Conservation (phyloP, 2,797 vertebrate species). For the Adrianichthys oophorus region DNA sequence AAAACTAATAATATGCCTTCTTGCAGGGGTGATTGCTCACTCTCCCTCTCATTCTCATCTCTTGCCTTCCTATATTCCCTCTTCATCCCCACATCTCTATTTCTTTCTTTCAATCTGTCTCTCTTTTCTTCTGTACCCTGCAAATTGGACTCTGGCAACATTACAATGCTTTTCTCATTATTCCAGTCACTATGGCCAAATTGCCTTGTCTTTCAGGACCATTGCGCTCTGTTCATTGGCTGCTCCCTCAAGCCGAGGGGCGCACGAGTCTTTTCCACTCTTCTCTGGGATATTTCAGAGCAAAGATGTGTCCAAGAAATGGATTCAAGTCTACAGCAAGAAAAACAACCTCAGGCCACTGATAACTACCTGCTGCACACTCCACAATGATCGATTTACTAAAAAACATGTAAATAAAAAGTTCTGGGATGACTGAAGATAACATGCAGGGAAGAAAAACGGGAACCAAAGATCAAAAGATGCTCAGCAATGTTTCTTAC, state of each 20-base stretch:
- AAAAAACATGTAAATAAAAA: slow-evolving; percentile 32
- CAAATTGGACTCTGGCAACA: slow-evolving; percentile 71
- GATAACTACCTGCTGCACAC: slow-evolving; percentile 27
- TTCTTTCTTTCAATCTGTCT: slow-evolving; percentile 26
- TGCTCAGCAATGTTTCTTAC: neutral
- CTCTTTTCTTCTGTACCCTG: slow-evolving; percentile 31
- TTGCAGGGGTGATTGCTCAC: slow-evolving; percentile 58
- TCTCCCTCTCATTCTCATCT: slow-evolving; percentile 21
- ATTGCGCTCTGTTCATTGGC: slow-evolving; percentile 71
- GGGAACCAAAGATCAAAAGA: neutral
- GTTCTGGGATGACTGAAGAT: slow-evolving; percentile 12
- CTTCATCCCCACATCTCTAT: slow-evolving; percentile 31
- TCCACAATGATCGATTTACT: slow-evolving; percentile 30
- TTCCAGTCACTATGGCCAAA: slow-evolving; percentile 73
- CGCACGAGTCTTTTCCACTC: slow-evolving; percentile 43
- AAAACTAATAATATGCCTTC: slow-evolving; percentile 55
- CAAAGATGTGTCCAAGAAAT: slow-evolving; percentile 59
- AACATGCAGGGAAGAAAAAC: slow-evolving; percentile 5
- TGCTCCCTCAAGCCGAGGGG: slow-evolving; percentile 53
- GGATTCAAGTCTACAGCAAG: slow-evolving; percentile 48
- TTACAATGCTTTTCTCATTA: slow-evolving; percentile 79
- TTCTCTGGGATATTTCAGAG: slow-evolving; percentile 39
- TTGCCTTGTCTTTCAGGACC: slow-evolving; percentile 82
- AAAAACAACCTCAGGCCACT: slow-evolving; percentile 36
- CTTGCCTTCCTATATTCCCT: slow-evolving; percentile 34